Evolutionary conservation across 2,113 vertebrate genomes (phyloP), one percentile per base, ranked within the genome.

Genomic region (Ceyx cyanopectus): DNA sequence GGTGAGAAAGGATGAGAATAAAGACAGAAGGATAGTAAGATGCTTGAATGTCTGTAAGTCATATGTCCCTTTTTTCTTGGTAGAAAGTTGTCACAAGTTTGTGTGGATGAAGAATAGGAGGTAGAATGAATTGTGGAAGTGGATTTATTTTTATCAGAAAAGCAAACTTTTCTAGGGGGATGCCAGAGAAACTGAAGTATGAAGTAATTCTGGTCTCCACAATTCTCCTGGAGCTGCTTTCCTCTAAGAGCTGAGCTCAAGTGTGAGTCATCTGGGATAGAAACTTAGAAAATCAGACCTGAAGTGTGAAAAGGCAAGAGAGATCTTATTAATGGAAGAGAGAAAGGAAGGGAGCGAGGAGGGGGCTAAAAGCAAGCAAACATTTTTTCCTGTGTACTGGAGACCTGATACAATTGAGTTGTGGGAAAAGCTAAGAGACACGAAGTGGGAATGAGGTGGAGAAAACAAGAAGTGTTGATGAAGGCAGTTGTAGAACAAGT

Each of bases 131-230:
- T 54, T 54, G n/a, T 61, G 62, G 54, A 72, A 40, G 34, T 79
- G n/a, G 34, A 45, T 61, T 91, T 89, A 79, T 63, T 86, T 94
- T 87, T 68, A 61, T 60, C 62, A 81, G 62, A 67, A 81, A 90
- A 75, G 14, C 40, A 40, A 63, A 89, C 27, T 89, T 75, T 32
- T 9, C 48, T 70, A 60, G 13, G 46, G 18, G 34, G 1, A 6
- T 67, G 43, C 29, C 61, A 81, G 86, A 74, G 56, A 74, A 87
- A 46, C 32, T 63, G 53, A 37, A 48, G 48, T 43, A 81, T 7
- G 32, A 60, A 43, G 17, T 61, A 56, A 78, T 70, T 63, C 77
- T 68, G 16, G 17, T 85, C 75, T 89, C 79, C 20, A 14, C 0
- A 0, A 13, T 41, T 67, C 43, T 75, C 9, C 58, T 57, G 40